phyloP scores from a whole-genome alignment of 1,140 invertebrate species.

The Sogatella furcifera region DNA sequence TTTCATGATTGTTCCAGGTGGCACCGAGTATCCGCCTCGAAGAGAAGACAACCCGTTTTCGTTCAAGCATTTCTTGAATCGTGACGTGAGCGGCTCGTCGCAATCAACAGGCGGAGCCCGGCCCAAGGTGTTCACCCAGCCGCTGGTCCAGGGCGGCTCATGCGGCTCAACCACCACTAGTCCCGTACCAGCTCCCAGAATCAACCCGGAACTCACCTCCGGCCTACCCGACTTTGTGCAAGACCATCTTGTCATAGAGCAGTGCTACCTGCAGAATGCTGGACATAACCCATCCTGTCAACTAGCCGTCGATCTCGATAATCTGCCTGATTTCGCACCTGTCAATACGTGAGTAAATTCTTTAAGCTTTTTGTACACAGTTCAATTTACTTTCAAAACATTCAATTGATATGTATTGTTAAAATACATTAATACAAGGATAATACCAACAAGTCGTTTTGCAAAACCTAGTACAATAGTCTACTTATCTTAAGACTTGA shows the following conservation, averaged over 20 bases:
- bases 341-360: background rate
- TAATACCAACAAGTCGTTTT: too few relatives aligned
- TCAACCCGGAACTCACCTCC: conserved; percentile 28
- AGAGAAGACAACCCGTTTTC: conserved; percentile 66
- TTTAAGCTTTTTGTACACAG: background rate
- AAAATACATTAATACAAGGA: too few relatives aligned
- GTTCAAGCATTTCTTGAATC: conserved; percentile 66
- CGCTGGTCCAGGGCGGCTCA: conserved; percentile 7
- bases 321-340: conserved; percentile 33
- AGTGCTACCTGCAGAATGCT: conserved; percentile 33
- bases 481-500: too few relatives aligned
- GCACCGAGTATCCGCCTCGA: conserved; percentile 34
- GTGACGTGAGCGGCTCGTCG: conserved; percentile 28
- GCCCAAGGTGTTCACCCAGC: conserved; percentile 17
- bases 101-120: conserved; percentile 11
- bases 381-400: too few relatives aligned
- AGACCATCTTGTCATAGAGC: conserved; percentile 46
- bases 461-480: too few relatives aligned
- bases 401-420: too few relatives aligned
- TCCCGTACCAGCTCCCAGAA: conserved; percentile 1
- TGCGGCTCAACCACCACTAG: conserved; percentile 8
- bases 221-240: conserved; percentile 48
- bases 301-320: conserved; percentile 32
- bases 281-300: conserved; percentile 8
- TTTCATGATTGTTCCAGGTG: background rate